Base-by-base conservation (phyloP, 2,113 vertebrate genomes). In the Chamaea fasciata region DNA sequence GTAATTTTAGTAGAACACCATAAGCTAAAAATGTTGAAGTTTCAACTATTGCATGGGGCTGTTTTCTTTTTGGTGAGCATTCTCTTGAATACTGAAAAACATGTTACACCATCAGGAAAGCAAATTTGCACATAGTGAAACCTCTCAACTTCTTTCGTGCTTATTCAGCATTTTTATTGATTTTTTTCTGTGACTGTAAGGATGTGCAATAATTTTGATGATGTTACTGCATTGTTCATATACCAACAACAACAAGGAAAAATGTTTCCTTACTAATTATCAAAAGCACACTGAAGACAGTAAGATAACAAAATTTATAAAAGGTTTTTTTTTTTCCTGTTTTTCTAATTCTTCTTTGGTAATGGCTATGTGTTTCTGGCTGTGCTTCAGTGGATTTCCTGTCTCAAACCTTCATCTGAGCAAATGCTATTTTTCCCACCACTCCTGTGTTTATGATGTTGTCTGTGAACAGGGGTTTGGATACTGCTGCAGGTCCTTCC, bases 1-100 rank as follows among this genome's bases (percentile, higher is more conserved):
- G 90, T 94, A 74, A 94, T 97, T 96, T 94, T 77, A 89, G 62
- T 87, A 31, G 84, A 77, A 57, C 71, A 53, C 78, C 79, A 52
- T 50, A 31, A 92, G 55, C 76, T 95, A 78, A 65, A 96, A 94
- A 63, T 49, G 46, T 82, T 95, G 64, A 69, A 14, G 13, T 65
- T 80, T 92, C 49, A 82, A 78, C 82, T 67, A 21, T 88, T 68
- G 9, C 31, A 1, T 79, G 35, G 18, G 41, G 39, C 71, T 42
- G 41, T 15, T n/a, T 57, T 65, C 65, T 60, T 52, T 26, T 30
- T 59, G 26, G 56, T 27, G 47, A 94, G 35, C 11, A 3, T 88
- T 92, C 39, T 69, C 53, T 78, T 11, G 11, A 86, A 77, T 63
- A 79, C n/a, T 8, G 22, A 42, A 87, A 91, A 90, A 74, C 3